Base-by-base conservation (phyloP, 2,888 invertebrate species). In the Cerastoderma edule region DNA sequence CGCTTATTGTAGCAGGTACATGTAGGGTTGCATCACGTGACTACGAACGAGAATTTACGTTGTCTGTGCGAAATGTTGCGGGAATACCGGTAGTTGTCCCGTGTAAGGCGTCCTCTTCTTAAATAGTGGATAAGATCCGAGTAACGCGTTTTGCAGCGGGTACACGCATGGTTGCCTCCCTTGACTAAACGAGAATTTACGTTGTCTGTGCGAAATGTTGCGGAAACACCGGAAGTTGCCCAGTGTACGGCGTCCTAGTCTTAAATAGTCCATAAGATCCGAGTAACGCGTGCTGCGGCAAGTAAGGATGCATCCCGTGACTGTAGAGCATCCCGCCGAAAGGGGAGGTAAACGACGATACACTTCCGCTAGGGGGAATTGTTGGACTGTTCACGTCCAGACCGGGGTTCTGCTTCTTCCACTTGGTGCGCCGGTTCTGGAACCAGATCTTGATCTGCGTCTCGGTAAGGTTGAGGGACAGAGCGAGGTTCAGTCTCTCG, bases 371-470 rank as follows among this genome's bases (percentile, higher is more conserved):
- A 19, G 87, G 83, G 4, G 88, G 88, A 19, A 91, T 84, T 46
- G 91, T 90, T 19, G 93, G 93, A 74, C 92, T 92, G 87, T 93
- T 93, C 22, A 99, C 99, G 93, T 99, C 99, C 95, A 98, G 95
- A 0, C 99, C 99, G 0, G 99, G 99, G 92, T 99, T 99, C 93
- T 99, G 99, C 92, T 99, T 99, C 95, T 99, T 99, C 99, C 99
- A 99, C 93, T 99, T 99, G 86, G 98, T 98, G 85, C 98, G 93
- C 4, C 99, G 95, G 93, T 99, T 99, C 84, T 93, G 93, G 84
- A 93, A 93, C 93, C 93, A 93, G 65, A 93, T 93, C 88, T 93
- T 93, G 16, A 94, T 94, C 95, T 99, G 99, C 1, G 99, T 99
- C 93, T 99, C 99, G 0, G 99, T 99, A 80, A 99, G 94, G 89